Evolutionary conservation across 2,888 invertebrate species (phyloP).

Genomic region (Tenthredo mesomela): DNA sequence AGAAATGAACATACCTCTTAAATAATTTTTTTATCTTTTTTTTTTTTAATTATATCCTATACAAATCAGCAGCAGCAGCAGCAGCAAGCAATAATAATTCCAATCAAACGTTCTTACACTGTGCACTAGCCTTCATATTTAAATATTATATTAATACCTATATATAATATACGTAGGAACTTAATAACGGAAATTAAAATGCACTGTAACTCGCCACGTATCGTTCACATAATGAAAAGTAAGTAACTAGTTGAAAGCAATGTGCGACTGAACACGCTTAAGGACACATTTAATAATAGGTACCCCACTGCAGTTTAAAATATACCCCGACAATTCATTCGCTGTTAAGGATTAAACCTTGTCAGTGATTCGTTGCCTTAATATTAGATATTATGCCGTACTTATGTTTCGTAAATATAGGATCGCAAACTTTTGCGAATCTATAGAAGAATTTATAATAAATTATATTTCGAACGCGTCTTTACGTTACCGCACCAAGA

Average conservation of each 20-base stretch:
- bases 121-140: slow-evolving; percentile 7
- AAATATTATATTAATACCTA: slow-evolving; percentile 26
- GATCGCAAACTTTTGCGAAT: background rate
- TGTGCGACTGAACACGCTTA: slow-evolving; percentile 36
- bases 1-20: background rate
- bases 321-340: slow-evolving; percentile 13
- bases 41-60: background rate
- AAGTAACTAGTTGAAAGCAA: slow-evolving; percentile 18
- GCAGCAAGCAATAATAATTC: background rate
- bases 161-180: too few relatives aligned
- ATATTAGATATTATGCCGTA: background rate
- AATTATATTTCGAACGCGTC: slow-evolving; percentile 20
- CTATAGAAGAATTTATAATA: slow-evolving; percentile 35
- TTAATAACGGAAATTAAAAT: slow-evolving; percentile 10
- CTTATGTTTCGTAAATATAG: background rate
- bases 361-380: slow-evolving; percentile 24
- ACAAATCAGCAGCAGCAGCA: background rate
- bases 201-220: slow-evolving; percentile 9
- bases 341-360: slow-evolving; percentile 15
- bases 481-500: background rate
- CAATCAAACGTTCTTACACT: background rate
- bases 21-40: background rate
- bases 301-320: background rate
- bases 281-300: slow-evolving; percentile 54
- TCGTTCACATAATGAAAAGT: slow-evolving; percentile 35